Conservation (phyloP, 2,797 vertebrate genomes). For the Periparus ater region DNA sequence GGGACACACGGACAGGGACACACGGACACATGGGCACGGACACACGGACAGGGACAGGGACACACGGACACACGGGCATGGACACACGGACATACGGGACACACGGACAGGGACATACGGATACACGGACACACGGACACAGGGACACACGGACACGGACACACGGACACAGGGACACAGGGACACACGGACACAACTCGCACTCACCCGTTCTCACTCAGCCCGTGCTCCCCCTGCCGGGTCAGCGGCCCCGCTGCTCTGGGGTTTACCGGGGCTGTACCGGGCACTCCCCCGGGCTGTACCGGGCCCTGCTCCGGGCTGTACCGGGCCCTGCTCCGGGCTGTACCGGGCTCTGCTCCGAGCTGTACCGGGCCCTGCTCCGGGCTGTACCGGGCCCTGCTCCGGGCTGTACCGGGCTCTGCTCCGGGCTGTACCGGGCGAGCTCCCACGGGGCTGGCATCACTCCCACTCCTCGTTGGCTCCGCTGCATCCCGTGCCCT, state of each 20-base stretch:
- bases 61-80: too few relatives aligned
- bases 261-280: too few relatives aligned
- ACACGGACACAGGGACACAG: neutral
- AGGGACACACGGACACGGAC: too few relatives aligned
- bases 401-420: neutral
- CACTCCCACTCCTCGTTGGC: neutral
- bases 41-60: neutral
- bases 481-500: neutral
- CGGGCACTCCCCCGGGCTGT: too few relatives aligned
- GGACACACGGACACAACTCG: neutral
- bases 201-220: neutral
- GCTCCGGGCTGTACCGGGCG: accelerated
- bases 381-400: accelerated
- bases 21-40: too few relatives aligned
- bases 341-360: neutral
- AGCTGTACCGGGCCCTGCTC: neutral
- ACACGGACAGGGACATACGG: neutral
- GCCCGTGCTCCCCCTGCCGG: neutral
- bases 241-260: neutral
- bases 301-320: too few relatives aligned
- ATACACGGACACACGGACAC: too few relatives aligned
- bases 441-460: neutral
- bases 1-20: too few relatives aligned
- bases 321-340: too few relatives aligned
- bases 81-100: neutral